phyloP scores from a whole-genome alignment of 37 sponge, comb jelly and placozoan genomes.

The Beroe forskalii region DNA sequence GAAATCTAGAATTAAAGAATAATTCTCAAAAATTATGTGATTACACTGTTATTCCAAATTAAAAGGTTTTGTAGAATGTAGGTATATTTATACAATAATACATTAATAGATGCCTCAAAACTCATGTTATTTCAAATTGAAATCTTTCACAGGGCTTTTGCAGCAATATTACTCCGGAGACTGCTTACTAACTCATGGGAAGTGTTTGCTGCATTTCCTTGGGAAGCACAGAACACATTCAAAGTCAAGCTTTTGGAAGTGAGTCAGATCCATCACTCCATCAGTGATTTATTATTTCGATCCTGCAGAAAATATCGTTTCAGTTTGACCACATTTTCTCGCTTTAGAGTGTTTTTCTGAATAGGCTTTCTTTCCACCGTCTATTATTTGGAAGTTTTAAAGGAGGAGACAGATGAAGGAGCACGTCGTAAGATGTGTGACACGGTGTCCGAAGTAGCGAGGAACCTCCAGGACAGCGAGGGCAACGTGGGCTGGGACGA shows the following conservation, averaged over 20 bases:
- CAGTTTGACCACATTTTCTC: no score
- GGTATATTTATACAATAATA: no score
- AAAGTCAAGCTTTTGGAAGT: constrained; percentile 9
- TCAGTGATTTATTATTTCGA: no score
- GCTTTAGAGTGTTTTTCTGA: no score
- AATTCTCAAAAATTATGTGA: no score
- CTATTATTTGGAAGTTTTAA: constrained; percentile 46
- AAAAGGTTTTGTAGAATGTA: no score
- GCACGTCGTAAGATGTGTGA: constrained; percentile 88
- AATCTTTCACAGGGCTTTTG: constrained; percentile 51
- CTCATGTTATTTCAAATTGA: no score
- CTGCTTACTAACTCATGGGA: constrained; percentile 53
- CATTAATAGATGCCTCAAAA: no score
- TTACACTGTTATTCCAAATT: no score
- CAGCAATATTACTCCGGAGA: constrained; percentile 32
- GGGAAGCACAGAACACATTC: background rate
- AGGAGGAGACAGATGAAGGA: constrained; percentile 68
- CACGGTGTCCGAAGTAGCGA: constrained; percentile 91
- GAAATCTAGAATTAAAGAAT: no score
- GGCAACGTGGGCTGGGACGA: constrained; percentile 86
- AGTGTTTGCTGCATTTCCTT: background rate
- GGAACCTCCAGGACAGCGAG: constrained; percentile 77
- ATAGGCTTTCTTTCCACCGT: no score
- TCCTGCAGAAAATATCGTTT: no score
- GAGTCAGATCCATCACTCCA: background rate